Base-by-base conservation (phyloP, 2,888 invertebrate genomes). In the Chrysolina oricalcia region DNA sequence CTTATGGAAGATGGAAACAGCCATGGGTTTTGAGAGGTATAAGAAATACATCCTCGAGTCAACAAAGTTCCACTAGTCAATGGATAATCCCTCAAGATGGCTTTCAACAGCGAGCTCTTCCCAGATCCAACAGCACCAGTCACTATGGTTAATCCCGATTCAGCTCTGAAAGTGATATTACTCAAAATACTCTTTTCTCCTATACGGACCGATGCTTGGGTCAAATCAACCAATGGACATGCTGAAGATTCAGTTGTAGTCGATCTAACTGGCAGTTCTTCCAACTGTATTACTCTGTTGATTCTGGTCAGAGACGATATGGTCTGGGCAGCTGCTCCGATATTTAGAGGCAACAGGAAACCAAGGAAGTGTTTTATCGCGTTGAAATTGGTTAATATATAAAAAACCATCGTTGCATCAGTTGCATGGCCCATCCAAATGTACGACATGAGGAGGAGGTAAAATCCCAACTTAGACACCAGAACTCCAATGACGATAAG, bases 341-440 rank as follows among this genome's bases (percentile, higher is more conserved):
- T 93, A 66, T 93, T 94, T 89, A 94, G 94, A 0, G 98, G 97
- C 83, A 98, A 95, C 88, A 95, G 96, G 13, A 96, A 93, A 0
- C 96, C 96, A 93, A 97, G 95, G 17, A 95, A 94, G 82, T 95
- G 93, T 40, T 96, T 91, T 76, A 74, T 77, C 17, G 65, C 82
- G 64, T 56, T 66, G 68, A 73, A 81, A 50, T 73, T 83, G 70
- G 72, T 75, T 78, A 62, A 76, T 66, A 70, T 81, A 70, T 67
- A 84, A 46, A 78, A 83, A 75, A 77, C 79, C 2, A 77, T 69
- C 74, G 85, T 82, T n/a, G 85, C 83, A 40, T 81, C 80, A 10
- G 81, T 67, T 11, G 78, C 40, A 17, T 83, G 50, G 5, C 83
- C 84, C 46, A 80, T 69, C 73, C 80, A 76, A 23, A 80, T 82